phyloP scores from a whole-genome alignment of 1,140 invertebrate genomes.

The Matsumurasca onukii region DNA sequence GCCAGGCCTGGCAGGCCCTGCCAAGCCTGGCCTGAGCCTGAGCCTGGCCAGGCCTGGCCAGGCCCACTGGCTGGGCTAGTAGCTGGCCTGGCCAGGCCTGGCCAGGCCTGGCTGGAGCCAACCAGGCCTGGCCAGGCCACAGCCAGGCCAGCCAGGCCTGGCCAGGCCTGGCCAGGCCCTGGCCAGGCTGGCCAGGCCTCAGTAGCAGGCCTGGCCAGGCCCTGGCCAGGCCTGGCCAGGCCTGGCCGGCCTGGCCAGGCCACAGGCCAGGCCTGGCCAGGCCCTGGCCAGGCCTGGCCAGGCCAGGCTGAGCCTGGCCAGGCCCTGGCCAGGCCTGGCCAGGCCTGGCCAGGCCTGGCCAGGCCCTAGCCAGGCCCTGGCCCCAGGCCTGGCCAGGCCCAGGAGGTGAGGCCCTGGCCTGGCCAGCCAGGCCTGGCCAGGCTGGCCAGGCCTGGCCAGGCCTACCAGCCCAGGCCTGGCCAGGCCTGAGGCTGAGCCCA shows the following conservation, averaged over 20 bases:
- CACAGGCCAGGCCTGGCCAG: not conserved
- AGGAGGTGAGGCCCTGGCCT: not conserved
- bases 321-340: constrained; percentile 10
- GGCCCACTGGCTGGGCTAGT: too few relatives aligned
- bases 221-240: constrained; percentile 3
- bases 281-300: not conserved
- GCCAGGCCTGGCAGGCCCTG: not conserved
- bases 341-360: not conserved
- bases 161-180: constrained; percentile 3
- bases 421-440: constrained; percentile 26
- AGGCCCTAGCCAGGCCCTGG: not conserved
- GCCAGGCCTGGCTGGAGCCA: too few relatives aligned
- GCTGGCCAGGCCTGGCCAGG: constrained; percentile 24
- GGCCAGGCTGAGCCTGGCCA: constrained; percentile 10
- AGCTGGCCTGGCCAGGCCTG: not conserved
- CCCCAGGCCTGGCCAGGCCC: not conserved
- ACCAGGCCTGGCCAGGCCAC: not conserved
- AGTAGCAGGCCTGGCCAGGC: not conserved
- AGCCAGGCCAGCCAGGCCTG: not conserved
- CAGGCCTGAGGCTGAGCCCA: not conserved
- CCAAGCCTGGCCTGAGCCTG: too few relatives aligned
- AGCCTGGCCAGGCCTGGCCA: constrained; percentile 4
- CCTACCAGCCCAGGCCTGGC: constrained; percentile 28
- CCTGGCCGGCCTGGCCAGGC: not conserved
- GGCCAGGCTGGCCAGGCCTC: too few relatives aligned